Percentiles rank a stretch among this genome's conserved stretches.
These are phyloP conservation scores for Grammomys dolichurus DNA, from an alignment of 2,113 vertebrate species.

Conservation along the genomic window DNA sequence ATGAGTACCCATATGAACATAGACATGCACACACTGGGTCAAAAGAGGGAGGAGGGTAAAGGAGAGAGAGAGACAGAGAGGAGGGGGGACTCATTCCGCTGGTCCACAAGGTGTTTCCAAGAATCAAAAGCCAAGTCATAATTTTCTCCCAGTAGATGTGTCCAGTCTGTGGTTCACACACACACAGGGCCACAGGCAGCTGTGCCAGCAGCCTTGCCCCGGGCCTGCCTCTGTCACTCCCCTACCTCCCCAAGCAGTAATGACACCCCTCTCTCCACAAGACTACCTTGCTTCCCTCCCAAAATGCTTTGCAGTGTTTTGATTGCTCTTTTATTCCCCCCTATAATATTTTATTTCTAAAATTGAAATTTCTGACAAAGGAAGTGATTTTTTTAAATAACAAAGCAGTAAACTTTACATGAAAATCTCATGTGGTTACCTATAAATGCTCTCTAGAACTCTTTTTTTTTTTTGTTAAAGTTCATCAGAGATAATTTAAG, in stretches of 20 bases:
- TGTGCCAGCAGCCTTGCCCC: too few species aligned
- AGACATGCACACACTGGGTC: neutral
- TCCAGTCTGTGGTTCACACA: neutral
- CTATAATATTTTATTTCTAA: constrained; percentile 3
- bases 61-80: too few species aligned
- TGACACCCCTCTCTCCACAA: neutral
- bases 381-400: neutral
- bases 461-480: constrained; percentile 31
- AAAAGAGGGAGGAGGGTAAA: neutral
- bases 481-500: constrained; percentile 27
- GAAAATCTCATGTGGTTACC: neutral
- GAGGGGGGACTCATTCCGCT: neutral
- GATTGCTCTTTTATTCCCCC: neutral
- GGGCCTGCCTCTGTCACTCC: neutral
- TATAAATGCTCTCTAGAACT: constrained; percentile 2
- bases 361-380: neutral
- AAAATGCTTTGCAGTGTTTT: neutral
- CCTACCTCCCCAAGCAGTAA: neutral
- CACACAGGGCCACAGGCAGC: neutral
- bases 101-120: neutral
- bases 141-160: neutral
- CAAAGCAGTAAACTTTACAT: constrained; percentile 2
- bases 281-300: neutral
- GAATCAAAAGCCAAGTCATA: neutral
- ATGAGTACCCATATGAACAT: too few species aligned